These are phyloP conservation scores for Acrocera orbiculus DNA, from an alignment of 2,888 invertebrate genomes.

Conservation along the genomic window DNA sequence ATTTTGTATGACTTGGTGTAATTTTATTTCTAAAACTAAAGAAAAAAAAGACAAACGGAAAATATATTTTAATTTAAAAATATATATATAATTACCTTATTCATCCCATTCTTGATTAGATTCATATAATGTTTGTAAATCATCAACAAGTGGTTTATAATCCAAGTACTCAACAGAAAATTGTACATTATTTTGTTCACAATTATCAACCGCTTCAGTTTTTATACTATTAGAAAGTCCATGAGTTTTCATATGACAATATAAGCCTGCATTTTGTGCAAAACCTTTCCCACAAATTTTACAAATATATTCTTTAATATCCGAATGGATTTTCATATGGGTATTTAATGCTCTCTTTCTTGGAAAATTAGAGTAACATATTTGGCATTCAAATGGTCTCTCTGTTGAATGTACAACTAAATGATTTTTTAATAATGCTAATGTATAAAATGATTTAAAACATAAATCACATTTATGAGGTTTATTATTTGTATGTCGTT, in stretches of 20 bases:
- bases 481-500: slow-evolving; percentile 22
- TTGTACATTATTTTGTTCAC: no score
- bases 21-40: no score
- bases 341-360: slow-evolving; percentile 21
- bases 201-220: no score
- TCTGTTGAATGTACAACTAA: slow-evolving; percentile 22
- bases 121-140: no score
- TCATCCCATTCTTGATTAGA: no score
- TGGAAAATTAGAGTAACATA: slow-evolving; percentile 21
- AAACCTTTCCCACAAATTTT: slow-evolving; percentile 22
- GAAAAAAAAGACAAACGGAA: no score
- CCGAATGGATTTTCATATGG: slow-evolving; percentile 21
- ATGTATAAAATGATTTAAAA: slow-evolving; percentile 19
- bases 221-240: no score
- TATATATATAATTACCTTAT: no score
- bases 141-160: no score
- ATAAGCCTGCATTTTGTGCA: slow-evolving; percentile 24
- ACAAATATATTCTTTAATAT: slow-evolving; percentile 22
- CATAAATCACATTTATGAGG: slow-evolving; percentile 20
- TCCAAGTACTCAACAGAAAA: no score
- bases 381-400: slow-evolving; percentile 14
- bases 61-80: no score
- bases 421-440: slow-evolving; percentile 20
- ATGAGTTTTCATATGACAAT: slow-evolving; percentile 26
- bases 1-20: no score